These are phyloP conservation scores for Saccostrea echinata DNA, from an alignment of 1,140 invertebrate species.

Conservation along the genomic window DNA sequence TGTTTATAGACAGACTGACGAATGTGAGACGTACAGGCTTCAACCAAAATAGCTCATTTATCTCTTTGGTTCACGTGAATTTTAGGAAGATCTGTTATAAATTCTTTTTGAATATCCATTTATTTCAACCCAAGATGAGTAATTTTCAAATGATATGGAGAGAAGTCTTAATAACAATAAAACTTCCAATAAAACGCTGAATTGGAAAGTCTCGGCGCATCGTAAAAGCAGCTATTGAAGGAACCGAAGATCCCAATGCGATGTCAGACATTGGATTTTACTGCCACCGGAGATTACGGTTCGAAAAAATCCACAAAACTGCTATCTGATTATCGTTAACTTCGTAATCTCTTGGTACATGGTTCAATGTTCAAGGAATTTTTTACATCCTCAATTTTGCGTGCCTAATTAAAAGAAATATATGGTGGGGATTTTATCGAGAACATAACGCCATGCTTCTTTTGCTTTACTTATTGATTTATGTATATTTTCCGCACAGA, in stretches of 20 bases:
- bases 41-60: no score
- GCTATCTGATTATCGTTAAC: neutral
- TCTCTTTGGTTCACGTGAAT: no score
- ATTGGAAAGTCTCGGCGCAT: neutral
- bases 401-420: slow-evolving; percentile 23
- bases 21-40: no score
- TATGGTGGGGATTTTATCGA: neutral
- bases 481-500: neutral
- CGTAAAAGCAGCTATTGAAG: neutral
- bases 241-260: neutral
- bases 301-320: neutral
- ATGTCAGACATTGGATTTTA: neutral
- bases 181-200: neutral
- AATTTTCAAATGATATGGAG: neutral
- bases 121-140: neutral
- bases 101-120: no score
- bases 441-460: neutral
- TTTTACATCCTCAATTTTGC: neutral
- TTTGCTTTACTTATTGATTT: neutral
- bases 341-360: neutral
- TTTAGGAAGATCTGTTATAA: no score
- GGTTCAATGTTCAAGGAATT: neutral
- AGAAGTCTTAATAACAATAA: neutral
- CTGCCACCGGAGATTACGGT: neutral
- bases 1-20: no score